Conservation (phyloP, 2,797 vertebrate genomes). For the Prunella strophiata region DNA sequence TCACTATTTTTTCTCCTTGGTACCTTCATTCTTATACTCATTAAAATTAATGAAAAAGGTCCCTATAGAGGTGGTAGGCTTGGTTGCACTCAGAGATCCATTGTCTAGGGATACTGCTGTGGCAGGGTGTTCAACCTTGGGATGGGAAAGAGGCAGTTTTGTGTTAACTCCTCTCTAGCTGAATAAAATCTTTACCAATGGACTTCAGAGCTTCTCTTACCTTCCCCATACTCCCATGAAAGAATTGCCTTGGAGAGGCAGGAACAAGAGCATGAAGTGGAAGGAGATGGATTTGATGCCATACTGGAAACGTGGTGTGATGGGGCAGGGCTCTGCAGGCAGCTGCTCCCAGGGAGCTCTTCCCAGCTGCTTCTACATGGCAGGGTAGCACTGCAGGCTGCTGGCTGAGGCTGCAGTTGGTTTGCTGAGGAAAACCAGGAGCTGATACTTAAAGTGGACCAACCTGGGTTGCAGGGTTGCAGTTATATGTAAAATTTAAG, state of each 20-base stretch:
- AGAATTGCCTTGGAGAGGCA: neutral
- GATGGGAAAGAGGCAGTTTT: neutral
- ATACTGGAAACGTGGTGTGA: neutral
- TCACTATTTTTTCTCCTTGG: neutral
- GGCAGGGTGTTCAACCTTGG: neutral
- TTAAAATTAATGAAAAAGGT: slow-evolving; percentile 21
- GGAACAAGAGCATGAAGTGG: neutral
- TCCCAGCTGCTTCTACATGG: neutral
- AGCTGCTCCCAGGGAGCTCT: neutral
- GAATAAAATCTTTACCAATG: neutral
- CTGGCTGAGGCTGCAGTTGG: neutral
- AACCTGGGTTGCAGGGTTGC: neutral
- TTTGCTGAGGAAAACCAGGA: neutral
- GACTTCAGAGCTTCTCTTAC: neutral
- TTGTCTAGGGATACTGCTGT: neutral
- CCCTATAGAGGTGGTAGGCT: neutral
- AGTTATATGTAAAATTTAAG: neutral
- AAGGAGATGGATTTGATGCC: neutral
- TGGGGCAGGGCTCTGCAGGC: neutral
- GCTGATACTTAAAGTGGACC: neutral
- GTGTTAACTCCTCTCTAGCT: neutral
- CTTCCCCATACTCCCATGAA: neutral
- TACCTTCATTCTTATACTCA: neutral
- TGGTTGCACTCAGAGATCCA: neutral
- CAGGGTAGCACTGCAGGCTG: neutral